Evolutionary conservation across 2,888 invertebrate genomes (phyloP), one percentile per base, ranked within the genome.

Genomic region (Amblyteles armatorius): DNA sequence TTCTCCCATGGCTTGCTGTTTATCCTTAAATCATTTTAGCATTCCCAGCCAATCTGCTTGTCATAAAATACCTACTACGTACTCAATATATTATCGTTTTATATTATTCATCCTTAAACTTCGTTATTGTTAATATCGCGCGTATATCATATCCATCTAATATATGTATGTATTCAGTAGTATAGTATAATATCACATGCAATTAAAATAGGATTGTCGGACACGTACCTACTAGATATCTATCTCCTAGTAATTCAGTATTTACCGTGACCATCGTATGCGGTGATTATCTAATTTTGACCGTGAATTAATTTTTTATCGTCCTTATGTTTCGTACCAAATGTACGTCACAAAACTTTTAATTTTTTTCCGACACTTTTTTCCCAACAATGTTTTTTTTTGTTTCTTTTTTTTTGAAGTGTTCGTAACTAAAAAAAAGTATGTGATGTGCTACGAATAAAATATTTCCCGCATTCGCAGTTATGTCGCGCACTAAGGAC

Each of bases 181-280:
- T 88, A 88, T 87, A 86, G 79, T 88, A 91, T 91, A 92, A 92
- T 92, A 92, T 93, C 92, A 93, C 93, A 93, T 93, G 93, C 92
- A 92, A 91, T 92, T 92, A 92, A 93, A 92, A 91, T 91, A 93
- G 92, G 93, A 93, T 93, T 93, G 93, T 93, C 93, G 90, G 90
- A 93, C 92, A 93, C 92, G 88, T 92, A 92, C 88, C 79, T 87
- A 82, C 83, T 76, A 82, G 72, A 78, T 81, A 48, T 55, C 84
- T 88, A 86, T 81, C 77, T 50, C 80, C 82, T 86, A 87, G 80
- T 86, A 87, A 86, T 88, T 86, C 85, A 87, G 82, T 87, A 87
- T 84, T 86, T 82, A 87, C 86, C 88, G 87, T 87, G 86, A 84
- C 87, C 82, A 81, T 82, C 63, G 72, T 79, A 82, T 86, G 82